Evolutionary conservation across 2,113 vertebrate species (phyloP), one percentile per base, ranked within the genome.

Genomic region (Meleagris gallopavo): DNA sequence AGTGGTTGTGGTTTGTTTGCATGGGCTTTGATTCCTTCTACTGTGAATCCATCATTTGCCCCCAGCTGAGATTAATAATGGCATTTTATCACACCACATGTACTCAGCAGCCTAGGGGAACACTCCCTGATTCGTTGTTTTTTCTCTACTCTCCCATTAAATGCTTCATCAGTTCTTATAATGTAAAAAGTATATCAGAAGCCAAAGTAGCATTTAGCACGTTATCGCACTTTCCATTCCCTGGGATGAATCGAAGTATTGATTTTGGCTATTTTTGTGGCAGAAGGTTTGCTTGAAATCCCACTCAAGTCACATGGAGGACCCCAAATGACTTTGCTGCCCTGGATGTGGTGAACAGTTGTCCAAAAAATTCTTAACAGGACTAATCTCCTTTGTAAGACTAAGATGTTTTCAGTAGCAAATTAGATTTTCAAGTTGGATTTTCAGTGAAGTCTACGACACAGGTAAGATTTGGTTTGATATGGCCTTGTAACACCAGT

Each of bases 101-200:
- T 62, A 55, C 55, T 86, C 34, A 5, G 27, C 83, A 86, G 90
- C 95, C 94, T 60, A 2, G 41, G 92, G 94, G 86, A 90, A 90
- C 36, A 43, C 46, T 86, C 64, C 55, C 69, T 60, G 46, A 75
- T 77, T 83, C 91, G 79, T 71, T 86, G 83, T 1, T 58, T 94
- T 93, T 96, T 66, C 78, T 89, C 81, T 48, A 82, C 67, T 65
- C 83, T 94, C 65, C 79, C 69, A 88, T 88, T 86, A 94, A 95
- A 93, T 40, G 76, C 90, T 95, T 83, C 92, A 96, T 90, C 76
- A 38, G 80, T 74, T 88, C 83, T 88, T 88, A 58, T 21, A 65
- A 72, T 64, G 57, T 71, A 90, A 76, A 86, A 88, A 77, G 73
- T 11, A 2, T 22, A 88, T 27, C 86, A 48, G 75, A 48, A 91